Base-by-base conservation (phyloP, 35 echinoderm and acorn worm genomes). In the Strongylocentrotus purpuratus region DNA sequence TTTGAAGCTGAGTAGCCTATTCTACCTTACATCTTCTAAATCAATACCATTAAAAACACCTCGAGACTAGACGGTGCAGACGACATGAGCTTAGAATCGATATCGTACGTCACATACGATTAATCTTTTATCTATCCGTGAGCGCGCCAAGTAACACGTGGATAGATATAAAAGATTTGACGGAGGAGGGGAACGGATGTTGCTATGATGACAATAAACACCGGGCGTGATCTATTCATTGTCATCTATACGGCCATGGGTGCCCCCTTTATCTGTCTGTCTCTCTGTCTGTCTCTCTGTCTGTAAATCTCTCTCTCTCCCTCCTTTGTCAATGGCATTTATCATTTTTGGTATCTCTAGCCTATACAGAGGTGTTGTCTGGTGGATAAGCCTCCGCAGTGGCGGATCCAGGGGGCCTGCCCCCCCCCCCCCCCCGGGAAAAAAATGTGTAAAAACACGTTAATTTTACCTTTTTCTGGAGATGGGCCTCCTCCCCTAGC, bases 21-120 rank as follows among this genome's bases (percentile, higher is more conserved):
- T 78, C 65, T n/a, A n/a, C 4, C 65, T 25, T 78, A 78, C 20
- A 22, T 22, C 28, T 78, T 78, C 65, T 78, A 78, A 78, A 78
- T 78, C 65, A 78, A 78, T 78, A 78, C 65, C 25, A 78, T 78
- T 78, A 78, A 78, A 55, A 78, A 78, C 65, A 78, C 65, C 65
- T 78, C 65, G n/a, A 31, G 22, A n/a, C 28, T 78, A 18, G n/a
- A n/a, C n/a, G n/a, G n/a, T 7, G 65, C 65, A 78, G 65, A 78
- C 65, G 65, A 78, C 20, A n/a, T n/a, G 20, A 78, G 28, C 28
- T 22, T 4, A 4, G 4, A 78, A 78, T 78, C 65, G 65, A 78
- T 78, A 70, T 25, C 61, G n/a, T n/a, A 41, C 35, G 65, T 28
- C 28, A 78, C 7, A 78, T 78, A 78, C 65, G n/a, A 78, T 78